phyloP scores from a whole-genome alignment of 2,797 vertebrate genomes.

The Sebastes flavidus region DNA sequence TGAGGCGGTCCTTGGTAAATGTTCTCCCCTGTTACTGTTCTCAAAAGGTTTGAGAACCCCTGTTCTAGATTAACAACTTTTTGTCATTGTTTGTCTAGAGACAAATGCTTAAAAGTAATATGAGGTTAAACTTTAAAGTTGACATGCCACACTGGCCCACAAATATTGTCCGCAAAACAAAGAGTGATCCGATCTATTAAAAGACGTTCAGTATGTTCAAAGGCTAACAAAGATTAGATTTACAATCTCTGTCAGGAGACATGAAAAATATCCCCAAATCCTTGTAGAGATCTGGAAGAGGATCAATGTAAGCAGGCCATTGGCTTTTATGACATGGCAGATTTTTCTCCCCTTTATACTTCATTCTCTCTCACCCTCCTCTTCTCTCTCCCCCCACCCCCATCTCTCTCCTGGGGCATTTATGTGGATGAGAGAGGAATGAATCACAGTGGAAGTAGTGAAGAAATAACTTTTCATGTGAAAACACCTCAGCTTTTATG shows the following conservation, averaged over 20 bases:
- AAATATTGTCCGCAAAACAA: constrained; percentile 48
- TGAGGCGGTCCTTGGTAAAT: no score
- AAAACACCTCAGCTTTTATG: constrained; percentile 86
- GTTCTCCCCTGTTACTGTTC: no score
- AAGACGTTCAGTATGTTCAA: constrained; percentile 27
- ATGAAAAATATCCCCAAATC: constrained; percentile 70
- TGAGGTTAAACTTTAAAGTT: constrained; percentile 8
- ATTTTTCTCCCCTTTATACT: constrained; percentile 67
- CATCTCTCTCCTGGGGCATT: constrained; percentile 61
- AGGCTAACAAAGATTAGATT: constrained; percentile 64
- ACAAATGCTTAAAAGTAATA: not conserved
- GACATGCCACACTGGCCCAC: not conserved
- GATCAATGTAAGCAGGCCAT: constrained; percentile 77
- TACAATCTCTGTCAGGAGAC: constrained; percentile 45
- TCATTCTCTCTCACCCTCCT: constrained; percentile 35
- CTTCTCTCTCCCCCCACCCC: constrained; percentile 20
- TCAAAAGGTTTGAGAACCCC: no score
- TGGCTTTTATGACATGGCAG: constrained; percentile 79
- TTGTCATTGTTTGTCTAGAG: not conserved
- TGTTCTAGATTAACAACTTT: not conserved
- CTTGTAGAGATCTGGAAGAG: constrained; percentile 65
- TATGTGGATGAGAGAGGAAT: constrained; percentile 75
- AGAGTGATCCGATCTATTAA: constrained; percentile 51
- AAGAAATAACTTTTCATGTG: constrained; percentile 87
- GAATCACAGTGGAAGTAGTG: constrained; percentile 79